Conservation (phyloP, 1,140 invertebrate species). For the Tetranychus cinnabarinus region DNA sequence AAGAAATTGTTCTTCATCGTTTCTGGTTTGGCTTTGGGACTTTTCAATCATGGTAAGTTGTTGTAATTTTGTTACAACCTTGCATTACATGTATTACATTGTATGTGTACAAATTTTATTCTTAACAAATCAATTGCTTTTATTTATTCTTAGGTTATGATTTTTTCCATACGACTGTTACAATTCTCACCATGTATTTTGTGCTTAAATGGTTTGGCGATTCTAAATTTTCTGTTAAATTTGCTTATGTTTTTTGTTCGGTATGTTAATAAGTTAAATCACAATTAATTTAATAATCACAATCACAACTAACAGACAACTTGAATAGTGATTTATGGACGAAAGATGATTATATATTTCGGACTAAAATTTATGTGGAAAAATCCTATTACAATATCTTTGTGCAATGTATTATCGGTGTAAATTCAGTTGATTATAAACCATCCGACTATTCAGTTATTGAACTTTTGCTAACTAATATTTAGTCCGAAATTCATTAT, state of each 20-base stretch:
- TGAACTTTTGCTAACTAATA: too few relatives aligned
- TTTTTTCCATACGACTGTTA: constrained; percentile 41
- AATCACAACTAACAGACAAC: background rate
- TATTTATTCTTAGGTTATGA: constrained; percentile 21
- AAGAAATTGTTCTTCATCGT: constrained; percentile 51
- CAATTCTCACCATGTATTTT: constrained; percentile 40
- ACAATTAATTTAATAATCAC: background rate
- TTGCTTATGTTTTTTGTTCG: constrained; percentile 5
- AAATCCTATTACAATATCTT: too few relatives aligned
- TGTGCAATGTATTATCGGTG: too few relatives aligned
- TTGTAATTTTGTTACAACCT: too few relatives aligned
- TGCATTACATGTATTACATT: too few relatives aligned
- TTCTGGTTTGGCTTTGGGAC: constrained; percentile 40
- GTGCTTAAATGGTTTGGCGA: background rate
- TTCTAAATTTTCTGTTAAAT: background rate
- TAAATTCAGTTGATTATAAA: too few relatives aligned
- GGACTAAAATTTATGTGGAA: background rate
- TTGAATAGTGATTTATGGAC: background rate
- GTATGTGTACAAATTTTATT: background rate
- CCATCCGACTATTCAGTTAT: too few relatives aligned
- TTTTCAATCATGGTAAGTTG: constrained; percentile 43
- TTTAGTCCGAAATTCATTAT: too few relatives aligned
- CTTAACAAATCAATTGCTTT: background rate
- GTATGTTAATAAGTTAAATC: constrained; percentile 1
- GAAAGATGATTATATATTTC: background rate